These are phyloP conservation scores for Lepeophtheirus salmonis DNA, from an alignment of 1,140 invertebrate genomes.

Conservation along the genomic window DNA sequence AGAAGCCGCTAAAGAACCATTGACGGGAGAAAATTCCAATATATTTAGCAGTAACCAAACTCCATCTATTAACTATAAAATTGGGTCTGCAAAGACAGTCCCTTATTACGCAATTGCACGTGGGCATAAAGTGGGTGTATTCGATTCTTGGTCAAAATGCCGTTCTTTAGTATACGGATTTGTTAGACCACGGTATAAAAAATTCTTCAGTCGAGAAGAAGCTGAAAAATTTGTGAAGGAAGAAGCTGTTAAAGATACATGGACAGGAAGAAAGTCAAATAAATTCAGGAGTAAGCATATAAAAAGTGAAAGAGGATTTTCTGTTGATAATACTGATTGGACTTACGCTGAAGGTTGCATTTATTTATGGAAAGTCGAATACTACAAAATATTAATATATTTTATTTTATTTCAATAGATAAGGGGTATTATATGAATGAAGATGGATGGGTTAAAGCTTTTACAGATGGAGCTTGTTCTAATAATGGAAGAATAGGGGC, in stretches of 20 bases:
- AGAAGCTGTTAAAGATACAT: neutral
- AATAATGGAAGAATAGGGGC: neutral
- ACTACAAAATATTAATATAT: neutral
- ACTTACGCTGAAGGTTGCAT: neutral
- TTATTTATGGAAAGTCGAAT: too few relatives aligned
- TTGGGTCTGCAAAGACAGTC: too few relatives aligned
- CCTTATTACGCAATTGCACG: neutral
- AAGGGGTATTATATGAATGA: neutral
- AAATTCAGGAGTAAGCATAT: neutral
- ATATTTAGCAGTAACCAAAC: neutral
- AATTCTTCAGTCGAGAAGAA: neutral
- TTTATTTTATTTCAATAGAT: neutral
- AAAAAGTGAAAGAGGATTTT: neutral
- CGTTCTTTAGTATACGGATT: neutral
- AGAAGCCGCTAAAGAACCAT: neutral
- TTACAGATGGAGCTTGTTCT: slow-evolving; percentile 6
- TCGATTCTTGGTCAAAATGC: neutral
- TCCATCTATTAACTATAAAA: too few relatives aligned
- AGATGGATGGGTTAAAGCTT: neutral
- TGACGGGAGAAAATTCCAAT: neutral
- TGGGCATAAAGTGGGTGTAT: neutral
- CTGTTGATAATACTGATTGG: neutral
- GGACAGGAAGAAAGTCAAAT: neutral
- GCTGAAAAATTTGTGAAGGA: neutral
- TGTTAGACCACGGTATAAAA: neutral